A percentile compares a stretch with the other conserved stretches of the same genome.
Evolutionary conservation across 1,140 invertebrate genomes (phyloP).

Genomic region (Antheraea pernyi): DNA sequence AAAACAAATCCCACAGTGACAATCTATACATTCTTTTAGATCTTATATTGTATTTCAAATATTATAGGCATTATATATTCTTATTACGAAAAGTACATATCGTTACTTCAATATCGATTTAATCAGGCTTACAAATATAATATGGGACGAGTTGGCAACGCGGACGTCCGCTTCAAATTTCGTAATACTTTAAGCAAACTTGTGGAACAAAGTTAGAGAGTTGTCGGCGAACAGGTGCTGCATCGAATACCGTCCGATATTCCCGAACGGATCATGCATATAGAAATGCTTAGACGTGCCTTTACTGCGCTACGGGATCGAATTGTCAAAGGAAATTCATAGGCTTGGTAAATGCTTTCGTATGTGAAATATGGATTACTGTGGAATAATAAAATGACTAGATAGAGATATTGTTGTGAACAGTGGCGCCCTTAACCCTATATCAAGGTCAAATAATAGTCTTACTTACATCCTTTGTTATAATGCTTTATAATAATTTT

Average conservation of each 20-base stretch:
- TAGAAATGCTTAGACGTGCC: slow-evolving; percentile 29
- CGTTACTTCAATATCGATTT: slow-evolving; percentile 24
- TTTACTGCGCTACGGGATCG: slow-evolving; percentile 7
- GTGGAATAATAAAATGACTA: background rate
- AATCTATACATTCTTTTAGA: too few species aligned
- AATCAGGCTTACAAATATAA: slow-evolving; percentile 55
- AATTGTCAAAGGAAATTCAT: slow-evolving; percentile 11
- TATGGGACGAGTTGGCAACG: slow-evolving; percentile 39
- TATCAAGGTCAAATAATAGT: too few species aligned
- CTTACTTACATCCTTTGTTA: too few species aligned
- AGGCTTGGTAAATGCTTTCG: background rate
- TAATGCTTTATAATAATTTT: too few species aligned
- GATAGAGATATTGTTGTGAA: too few species aligned
- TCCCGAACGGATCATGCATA: slow-evolving; percentile 30
- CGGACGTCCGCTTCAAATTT: slow-evolving; percentile 50
- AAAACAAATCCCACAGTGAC: too few species aligned
- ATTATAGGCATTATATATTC: too few species aligned
- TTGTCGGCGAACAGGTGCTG: slow-evolving; percentile 57
- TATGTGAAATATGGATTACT: slow-evolving; percentile 1
- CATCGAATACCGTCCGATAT: slow-evolving; percentile 56
- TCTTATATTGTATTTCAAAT: too few species aligned
- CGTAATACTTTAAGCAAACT: slow-evolving; percentile 70
- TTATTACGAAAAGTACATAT: too few species aligned
- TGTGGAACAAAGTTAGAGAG: slow-evolving; percentile 54
- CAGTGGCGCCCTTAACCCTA: too few species aligned